phyloP scores from a whole-genome alignment of 2,888 invertebrate genomes.

The Apeira syringaria region DNA sequence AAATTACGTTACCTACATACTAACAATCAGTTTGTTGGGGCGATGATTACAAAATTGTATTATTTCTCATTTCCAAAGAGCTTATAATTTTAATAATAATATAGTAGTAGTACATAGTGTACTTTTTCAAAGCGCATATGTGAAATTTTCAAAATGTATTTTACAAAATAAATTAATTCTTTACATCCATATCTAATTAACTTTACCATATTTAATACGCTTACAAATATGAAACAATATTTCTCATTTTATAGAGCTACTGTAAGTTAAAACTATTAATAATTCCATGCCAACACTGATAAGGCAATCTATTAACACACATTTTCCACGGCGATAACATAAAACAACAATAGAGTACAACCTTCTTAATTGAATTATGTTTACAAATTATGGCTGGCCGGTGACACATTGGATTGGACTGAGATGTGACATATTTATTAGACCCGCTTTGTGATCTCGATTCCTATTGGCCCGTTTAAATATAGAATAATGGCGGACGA shows the following conservation, averaged over 20 bases:
- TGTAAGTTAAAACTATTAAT: slow-evolving; percentile 2
- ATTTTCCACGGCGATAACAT: slow-evolving; percentile 60
- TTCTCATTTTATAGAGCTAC: neutral
- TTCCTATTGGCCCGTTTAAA: slow-evolving; percentile 56
- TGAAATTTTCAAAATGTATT: too few species aligned
- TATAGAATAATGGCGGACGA: slow-evolving; percentile 63
- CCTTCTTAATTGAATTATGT: slow-evolving; percentile 75
- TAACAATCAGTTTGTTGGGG: too few species aligned
- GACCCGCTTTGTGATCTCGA: slow-evolving; percentile 20
- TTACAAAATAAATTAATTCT: slow-evolving; percentile 27
- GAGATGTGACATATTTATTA: slow-evolving; percentile 25
- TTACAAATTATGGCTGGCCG: slow-evolving; percentile 45
- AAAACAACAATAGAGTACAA: slow-evolving; percentile 21
- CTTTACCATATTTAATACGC: slow-evolving; percentile 12
- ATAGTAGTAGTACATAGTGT: too few species aligned
- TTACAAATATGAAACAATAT: slow-evolving; percentile 6
- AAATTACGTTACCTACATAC: too few species aligned
- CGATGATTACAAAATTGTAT: too few species aligned
- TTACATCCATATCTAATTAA: slow-evolving; percentile 23
- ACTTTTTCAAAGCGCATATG: too few species aligned
- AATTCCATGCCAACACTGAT: slow-evolving; percentile 31
- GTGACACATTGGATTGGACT: slow-evolving; percentile 18
- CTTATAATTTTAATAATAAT: too few species aligned
- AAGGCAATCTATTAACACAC: slow-evolving; percentile 56
- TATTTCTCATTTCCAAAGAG: too few species aligned